Evolutionary conservation across 1,140 invertebrate genomes (phyloP).

Genomic region (Heliothis virescens): DNA sequence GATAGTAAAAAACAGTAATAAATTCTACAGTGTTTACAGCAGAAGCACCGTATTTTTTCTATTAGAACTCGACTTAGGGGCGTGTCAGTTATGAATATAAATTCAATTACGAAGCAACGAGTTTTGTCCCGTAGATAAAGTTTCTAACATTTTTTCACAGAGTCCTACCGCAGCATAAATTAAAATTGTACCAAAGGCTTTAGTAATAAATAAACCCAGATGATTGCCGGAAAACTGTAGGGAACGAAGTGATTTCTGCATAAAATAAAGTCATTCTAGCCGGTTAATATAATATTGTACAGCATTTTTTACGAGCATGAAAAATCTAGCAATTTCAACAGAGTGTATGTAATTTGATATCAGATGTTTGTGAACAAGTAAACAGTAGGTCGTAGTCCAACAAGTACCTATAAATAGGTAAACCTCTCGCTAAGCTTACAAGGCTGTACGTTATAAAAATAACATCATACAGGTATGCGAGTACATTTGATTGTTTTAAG

Average conservation of each 20-base stretch:
- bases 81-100: constrained; percentile 30
- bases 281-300: constrained; percentile 15
- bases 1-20: neutral
- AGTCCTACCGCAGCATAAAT: constrained; percentile 18
- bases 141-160: constrained; percentile 22
- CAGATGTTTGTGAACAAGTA: too few species aligned
- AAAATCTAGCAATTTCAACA: neutral
- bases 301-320: neutral
- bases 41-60: constrained; percentile 5
- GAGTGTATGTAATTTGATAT: too few species aligned
- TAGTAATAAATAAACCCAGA: constrained; percentile 48
- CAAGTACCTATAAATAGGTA: too few species aligned
- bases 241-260: constrained; percentile 55
- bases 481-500: constrained; percentile 32
- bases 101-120: constrained; percentile 24
- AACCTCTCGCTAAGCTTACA: too few species aligned
- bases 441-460: too few species aligned
- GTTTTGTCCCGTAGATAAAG: constrained; percentile 36
- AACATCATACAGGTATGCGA: neutral
- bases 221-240: constrained; percentile 48
- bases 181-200: constrained; percentile 39
- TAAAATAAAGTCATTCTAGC: constrained; percentile 32
- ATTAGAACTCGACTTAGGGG: constrained; percentile 6
- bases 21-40: neutral
- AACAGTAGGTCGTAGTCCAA: too few species aligned